Evolutionary conservation across 1,140 invertebrate genomes (phyloP).

Genomic region (Drosophila sp.): DNA sequence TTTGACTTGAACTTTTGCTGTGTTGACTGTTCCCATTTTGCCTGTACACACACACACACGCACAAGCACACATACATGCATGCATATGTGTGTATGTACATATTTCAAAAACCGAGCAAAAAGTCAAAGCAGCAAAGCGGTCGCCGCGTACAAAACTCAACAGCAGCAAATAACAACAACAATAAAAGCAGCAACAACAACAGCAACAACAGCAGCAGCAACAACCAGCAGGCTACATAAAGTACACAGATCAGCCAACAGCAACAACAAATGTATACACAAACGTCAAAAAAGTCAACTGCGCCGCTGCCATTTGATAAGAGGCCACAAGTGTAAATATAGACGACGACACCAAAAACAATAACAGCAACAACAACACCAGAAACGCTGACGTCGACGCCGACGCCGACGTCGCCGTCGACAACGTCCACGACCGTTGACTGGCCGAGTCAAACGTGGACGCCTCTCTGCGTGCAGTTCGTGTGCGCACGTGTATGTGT

Average conservation of each 20-base stretch:
- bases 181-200: conserved; percentile 41
- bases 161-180: conserved; percentile 54
- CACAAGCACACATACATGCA: background rate
- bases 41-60: conserved; percentile 18
- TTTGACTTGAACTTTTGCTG: conserved; percentile 63
- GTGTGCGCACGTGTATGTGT: background rate
- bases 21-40: conserved; percentile 69
- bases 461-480: conserved; percentile 2
- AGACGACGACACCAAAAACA: conserved; percentile 68
- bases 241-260: conserved; percentile 77
- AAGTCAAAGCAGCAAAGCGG: conserved; percentile 78
- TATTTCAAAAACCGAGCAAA: conserved; percentile 71
- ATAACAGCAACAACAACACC: conserved; percentile 40
- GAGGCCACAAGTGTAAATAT: conserved; percentile 83
- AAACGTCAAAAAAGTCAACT: conserved; percentile 83
- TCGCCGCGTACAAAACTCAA: conserved; percentile 79
- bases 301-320: conserved; percentile 83
- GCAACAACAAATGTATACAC: conserved; percentile 60
- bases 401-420: conserved; percentile 15
- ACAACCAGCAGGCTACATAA: conserved; percentile 49
- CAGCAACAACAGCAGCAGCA: conserved; percentile 17
- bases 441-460: conserved; percentile 57
- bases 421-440: conserved; percentile 79
- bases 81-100: conserved; percentile 33
- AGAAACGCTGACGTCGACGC: conserved; percentile 1